Conservation (phyloP, 2,888 invertebrate species). For the Acrobasis suavella region DNA sequence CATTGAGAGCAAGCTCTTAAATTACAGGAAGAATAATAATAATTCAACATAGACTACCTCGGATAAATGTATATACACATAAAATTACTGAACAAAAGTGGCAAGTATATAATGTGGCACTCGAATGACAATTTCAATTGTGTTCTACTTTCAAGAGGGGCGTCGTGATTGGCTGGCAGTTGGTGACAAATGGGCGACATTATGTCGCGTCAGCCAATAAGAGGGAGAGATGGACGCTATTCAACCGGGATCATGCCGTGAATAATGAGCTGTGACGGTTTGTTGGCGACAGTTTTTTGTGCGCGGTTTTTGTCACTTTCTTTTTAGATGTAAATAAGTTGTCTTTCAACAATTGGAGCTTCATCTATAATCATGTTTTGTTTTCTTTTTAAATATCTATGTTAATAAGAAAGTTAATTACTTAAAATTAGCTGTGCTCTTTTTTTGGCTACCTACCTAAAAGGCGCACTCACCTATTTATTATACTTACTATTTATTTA, state of each 20-base stretch:
- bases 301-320: slow-evolving; percentile 15
- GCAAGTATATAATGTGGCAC: slow-evolving; percentile 56
- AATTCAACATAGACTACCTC: too few relatives aligned
- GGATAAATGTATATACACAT: background rate
- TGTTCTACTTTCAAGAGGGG: slow-evolving; percentile 58
- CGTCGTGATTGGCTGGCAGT: slow-evolving; percentile 63
- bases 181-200: slow-evolving; percentile 82
- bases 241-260: slow-evolving; percentile 42
- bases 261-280: slow-evolving; percentile 51
- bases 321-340: background rate
- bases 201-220: slow-evolving; percentile 59
- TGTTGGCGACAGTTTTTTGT: slow-evolving; percentile 31
- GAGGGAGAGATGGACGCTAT: slow-evolving; percentile 34
- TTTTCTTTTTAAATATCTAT: too few relatives aligned
- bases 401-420: too few relatives aligned
- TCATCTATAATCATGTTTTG: background rate
- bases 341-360: background rate
- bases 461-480: too few relatives aligned
- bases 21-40: too few relatives aligned
- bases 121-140: slow-evolving; percentile 67
- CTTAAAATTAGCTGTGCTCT: too few relatives aligned
- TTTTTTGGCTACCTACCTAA: too few relatives aligned
- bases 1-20: too few relatives aligned
- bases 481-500: too few relatives aligned
- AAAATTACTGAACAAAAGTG: slow-evolving; percentile 35